Percentiles rank a stretch among this genome's conserved stretches.
phyloP scores from a whole-genome alignment of 2,888 invertebrate species.

The Peribatodes rhomboidaria region DNA sequence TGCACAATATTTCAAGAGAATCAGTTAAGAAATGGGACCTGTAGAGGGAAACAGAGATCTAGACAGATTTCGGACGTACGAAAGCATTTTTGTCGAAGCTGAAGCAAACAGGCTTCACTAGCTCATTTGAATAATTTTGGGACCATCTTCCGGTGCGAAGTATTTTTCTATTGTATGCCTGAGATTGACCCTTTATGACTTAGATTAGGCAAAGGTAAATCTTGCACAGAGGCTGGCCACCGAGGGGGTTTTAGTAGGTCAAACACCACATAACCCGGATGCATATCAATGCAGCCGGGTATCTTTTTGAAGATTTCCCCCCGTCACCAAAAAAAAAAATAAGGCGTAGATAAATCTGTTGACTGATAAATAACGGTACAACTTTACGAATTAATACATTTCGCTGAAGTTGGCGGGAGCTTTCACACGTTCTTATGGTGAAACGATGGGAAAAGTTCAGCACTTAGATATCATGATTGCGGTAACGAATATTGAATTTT shows the following conservation, averaged over 20 bases:
- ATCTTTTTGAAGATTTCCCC: no score
- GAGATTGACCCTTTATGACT: constrained; percentile 37
- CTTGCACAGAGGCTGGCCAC: no score
- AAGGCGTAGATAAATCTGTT: constrained; percentile 6
- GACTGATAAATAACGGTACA: constrained; percentile 53
- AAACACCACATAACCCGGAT: no score
- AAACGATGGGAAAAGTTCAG: constrained; percentile 23
- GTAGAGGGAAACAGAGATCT: no score
- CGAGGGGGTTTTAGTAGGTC: no score
- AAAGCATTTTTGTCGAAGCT: no score
- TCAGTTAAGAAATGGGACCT: no score
- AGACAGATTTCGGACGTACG: no score
- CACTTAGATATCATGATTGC: constrained; percentile 21
- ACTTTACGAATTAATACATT: constrained; percentile 40
- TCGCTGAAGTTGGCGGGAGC: constrained; percentile 28
- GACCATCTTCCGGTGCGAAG: constrained; percentile 60
- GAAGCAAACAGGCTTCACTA: constrained; percentile 60
- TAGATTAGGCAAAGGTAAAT: constrained; percentile 25
- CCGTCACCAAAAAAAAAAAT: no score
- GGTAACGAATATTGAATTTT: constrained; percentile 12
- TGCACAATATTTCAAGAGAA: no score
- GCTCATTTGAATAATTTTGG: constrained; percentile 68
- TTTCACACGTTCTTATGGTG: constrained; percentile 21
- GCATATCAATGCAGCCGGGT: no score
- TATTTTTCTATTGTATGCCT: constrained; percentile 63